Evolutionary conservation across 2,888 invertebrate species (phyloP), one percentile per base, ranked within the genome.

Genomic region (Parasteatoda lunata): DNA sequence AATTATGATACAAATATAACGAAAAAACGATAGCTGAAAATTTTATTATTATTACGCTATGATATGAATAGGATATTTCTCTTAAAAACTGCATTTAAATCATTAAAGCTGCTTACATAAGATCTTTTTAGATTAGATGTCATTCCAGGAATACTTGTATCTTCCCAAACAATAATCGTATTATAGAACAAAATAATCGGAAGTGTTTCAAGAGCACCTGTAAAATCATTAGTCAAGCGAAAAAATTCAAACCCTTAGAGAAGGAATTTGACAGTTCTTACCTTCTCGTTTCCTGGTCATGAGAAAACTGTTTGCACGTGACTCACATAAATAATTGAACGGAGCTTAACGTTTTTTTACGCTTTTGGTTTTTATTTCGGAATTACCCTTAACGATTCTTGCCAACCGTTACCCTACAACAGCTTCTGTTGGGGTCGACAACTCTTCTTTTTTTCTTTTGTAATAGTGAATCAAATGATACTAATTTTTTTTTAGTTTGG

Each of bases 201-300:
- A 30, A 30, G 30, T 59, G 9, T 54, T 59, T 59, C 59, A 59
- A 59, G 59, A 59, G 13, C 45, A 49, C 7, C 70, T 65, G 9
- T 13, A 72, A 72, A 80, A 72, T 79, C 73, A 65, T 13, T 51
- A 77, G 70, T 52, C 72, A 84, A 77, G 72, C 48, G 51, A 77
- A 77, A 80, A 80, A 86, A 80, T 86, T 66, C 9, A 68, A 48
- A 80, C 80, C 80, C 30, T 45, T 8, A 80, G 80, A 49, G 48
- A 65, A 54, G 66, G 75, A 76, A 68, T 73, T 76, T 68, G 79
- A 75, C 76, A 78, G 73, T 75, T 68, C 47, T 69, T 64, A 51
- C 52, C 75, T 65, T 65, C 71, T 64, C 69, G 77, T 86, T 86
- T 86, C 85, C 85, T 86, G 85, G 76, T 86, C 85, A 76, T 71